Percentiles rank a stretch among this genome's conserved stretches.
These are phyloP conservation scores for Cyanistes caeruleus DNA, from an alignment of 2,113 vertebrate species.

Conservation along the genomic window DNA sequence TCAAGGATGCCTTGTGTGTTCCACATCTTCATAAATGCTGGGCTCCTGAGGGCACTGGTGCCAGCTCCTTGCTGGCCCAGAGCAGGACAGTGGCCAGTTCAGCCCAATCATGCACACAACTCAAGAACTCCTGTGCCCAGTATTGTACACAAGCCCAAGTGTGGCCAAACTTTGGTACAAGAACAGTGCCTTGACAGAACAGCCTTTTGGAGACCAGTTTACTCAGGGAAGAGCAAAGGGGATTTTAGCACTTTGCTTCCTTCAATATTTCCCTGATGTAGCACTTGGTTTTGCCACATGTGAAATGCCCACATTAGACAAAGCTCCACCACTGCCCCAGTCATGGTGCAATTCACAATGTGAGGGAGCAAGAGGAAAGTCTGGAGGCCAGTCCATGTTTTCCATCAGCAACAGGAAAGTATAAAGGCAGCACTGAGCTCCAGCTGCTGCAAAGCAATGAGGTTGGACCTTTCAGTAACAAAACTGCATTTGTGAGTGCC, in stretches of 20 bases:
- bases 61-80: neutral
- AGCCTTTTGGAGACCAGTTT: neutral
- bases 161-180: neutral
- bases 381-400: neutral
- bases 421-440: neutral
- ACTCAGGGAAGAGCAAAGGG: neutral
- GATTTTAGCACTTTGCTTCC: neutral
- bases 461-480: neutral
- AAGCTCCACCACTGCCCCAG: neutral
- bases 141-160: neutral
- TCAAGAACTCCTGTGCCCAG: neutral
- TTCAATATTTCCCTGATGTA: neutral
- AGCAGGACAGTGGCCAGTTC: neutral
- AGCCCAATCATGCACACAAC: fast-evolving
- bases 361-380: neutral
- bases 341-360: neutral
- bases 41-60: neutral
- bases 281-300: neutral
- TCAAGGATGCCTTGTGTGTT: neutral
- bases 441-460: neutral
- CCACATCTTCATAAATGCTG: neutral
- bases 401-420: neutral
- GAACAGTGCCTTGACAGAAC: neutral
- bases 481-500: neutral
- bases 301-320: neutral